Base-by-base conservation (phyloP, 2,888 invertebrate species). In the Itoplectis maculator region DNA sequence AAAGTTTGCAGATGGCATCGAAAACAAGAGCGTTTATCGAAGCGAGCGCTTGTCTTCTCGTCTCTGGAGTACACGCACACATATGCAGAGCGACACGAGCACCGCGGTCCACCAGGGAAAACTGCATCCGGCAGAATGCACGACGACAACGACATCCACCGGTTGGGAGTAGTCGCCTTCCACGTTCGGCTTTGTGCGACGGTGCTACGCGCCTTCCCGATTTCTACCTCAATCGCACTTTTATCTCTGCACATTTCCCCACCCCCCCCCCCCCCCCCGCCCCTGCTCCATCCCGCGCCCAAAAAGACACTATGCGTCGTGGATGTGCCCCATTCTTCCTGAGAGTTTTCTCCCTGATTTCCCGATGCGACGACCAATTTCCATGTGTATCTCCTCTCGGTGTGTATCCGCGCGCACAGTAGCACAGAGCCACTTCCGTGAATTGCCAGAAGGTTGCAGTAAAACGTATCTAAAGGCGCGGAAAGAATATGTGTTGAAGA, bases 31-130 rank as follows among this genome's bases (percentile, higher is more conserved):
- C 66, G 29, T 73, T 73, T 59, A 73, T 72, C 29, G 75, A 72
- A 37, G 66, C 15, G 47, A 76, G 42, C 65, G 47, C 68, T 74
- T 80, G 75, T 75, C 54, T 56, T 23, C 49, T 45, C 18, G 61
- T 51, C 56, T 61, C 51, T 51, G 72, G 13, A 51, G 77, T 61
- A 37, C 23, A 59, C 3, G 3, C 29, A 54, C 29, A 61, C 49
- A 69, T 13, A 63, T 29, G 35, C 15, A 29, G 18, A 40, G 13
- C 9, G 13, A 42, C 40, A 15, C 40, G 45, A 66, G 23, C 42
- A n/a, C n/a, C 66, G 47, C 7, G 42, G 70, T 82, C 73, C 69
- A 78, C 61, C 13, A 73, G 78, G 78, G 79, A 56, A 82, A 79
- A 74, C 47, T 63, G 47, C 56, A 49, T 47, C 23, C 45, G 54